These are phyloP conservation scores for Petrocephalus sullivani DNA, from an alignment of 2,797 vertebrate genomes.

Conservation along the genomic window DNA sequence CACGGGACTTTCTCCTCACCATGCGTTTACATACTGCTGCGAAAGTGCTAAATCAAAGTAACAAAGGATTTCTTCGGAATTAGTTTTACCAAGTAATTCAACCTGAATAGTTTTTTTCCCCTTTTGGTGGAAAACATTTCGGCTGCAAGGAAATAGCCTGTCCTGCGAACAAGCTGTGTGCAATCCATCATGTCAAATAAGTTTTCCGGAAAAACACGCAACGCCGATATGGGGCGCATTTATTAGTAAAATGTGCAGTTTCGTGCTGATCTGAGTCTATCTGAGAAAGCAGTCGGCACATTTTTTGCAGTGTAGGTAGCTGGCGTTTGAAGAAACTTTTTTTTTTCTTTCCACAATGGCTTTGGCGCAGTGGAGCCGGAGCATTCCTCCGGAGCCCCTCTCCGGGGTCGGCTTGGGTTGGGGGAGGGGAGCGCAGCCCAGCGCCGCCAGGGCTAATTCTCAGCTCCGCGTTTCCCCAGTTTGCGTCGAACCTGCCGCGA, in stretches of 20 bases:
- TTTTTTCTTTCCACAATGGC: background rate
- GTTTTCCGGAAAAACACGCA: background rate
- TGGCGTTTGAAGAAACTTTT: background rate
- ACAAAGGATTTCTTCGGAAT: background rate
- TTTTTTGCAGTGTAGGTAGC: background rate
- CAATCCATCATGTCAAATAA: slow-evolving; percentile 1
- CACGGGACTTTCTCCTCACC: background rate
- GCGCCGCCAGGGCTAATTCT: background rate
- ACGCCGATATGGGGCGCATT: background rate
- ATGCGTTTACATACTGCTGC: background rate
- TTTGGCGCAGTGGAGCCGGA: background rate
- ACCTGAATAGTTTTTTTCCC: background rate
- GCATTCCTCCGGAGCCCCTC: slow-evolving; percentile 35
- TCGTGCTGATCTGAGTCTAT: background rate
- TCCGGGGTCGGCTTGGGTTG: slow-evolving; percentile 53
- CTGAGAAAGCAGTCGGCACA: background rate
- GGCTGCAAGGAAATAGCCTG: background rate
- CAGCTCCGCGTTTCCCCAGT: background rate
- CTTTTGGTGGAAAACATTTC: background rate
- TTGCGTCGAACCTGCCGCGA: background rate
- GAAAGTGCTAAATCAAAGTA: background rate
- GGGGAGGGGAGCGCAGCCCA: slow-evolving; percentile 67
- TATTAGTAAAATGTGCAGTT: background rate
- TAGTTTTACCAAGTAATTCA: background rate
- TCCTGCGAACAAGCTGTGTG: background rate